Conservation (phyloP, 2,797 vertebrate genomes). For the Gallirallus australis region DNA sequence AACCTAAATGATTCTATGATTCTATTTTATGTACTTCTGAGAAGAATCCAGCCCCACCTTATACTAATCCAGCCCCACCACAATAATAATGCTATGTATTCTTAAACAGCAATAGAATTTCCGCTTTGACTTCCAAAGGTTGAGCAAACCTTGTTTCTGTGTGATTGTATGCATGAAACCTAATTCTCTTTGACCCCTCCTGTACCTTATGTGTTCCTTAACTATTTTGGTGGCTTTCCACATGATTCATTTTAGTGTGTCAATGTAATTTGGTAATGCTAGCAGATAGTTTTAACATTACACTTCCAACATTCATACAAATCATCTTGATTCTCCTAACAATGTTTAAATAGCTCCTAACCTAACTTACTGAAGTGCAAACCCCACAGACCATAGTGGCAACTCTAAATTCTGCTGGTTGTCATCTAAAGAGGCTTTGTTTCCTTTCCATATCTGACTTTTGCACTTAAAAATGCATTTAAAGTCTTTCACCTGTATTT, state of each 20-base stretch:
- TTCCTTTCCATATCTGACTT: not conserved
- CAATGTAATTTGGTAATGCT: not conserved
- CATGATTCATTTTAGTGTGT: not conserved
- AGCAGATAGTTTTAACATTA: not conserved
- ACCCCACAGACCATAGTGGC: fast-evolving
- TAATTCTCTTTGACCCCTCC: not conserved
- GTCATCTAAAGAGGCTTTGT: not conserved
- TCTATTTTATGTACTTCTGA: not conserved
- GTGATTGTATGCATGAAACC: not conserved
- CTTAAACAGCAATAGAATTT: not conserved
- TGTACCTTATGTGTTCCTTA: not conserved
- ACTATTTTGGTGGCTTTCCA: not conserved
- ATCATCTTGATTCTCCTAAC: not conserved
- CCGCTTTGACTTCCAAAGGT: not conserved
- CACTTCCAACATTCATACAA: not conserved
- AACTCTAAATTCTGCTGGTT: not conserved
- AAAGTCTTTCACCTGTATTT: not conserved
- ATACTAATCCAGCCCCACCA: not conserved
- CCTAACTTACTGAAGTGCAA: not conserved
- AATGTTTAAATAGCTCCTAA: not conserved
- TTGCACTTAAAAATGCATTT: not conserved
- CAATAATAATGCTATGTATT: not conserved
- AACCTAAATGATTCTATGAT: not conserved
- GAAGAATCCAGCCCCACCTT: not conserved
- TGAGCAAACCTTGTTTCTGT: not conserved